phyloP scores from a whole-genome alignment of 2,113 vertebrate species.

The Anhinga rufa region DNA sequence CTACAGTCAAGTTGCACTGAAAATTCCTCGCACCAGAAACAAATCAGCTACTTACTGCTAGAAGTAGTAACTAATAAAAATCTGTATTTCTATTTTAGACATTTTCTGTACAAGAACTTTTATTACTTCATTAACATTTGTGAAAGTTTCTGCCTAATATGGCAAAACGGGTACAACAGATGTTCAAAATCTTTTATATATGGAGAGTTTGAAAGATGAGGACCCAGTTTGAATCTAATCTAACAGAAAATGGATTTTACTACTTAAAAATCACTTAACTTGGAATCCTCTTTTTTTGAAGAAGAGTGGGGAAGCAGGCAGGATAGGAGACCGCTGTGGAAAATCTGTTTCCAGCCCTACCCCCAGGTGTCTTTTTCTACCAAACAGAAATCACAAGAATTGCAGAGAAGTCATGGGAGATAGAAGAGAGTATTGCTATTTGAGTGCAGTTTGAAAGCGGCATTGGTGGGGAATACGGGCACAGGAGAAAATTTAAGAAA shows the following conservation, averaged over 20 bases:
- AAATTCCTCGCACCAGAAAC: neutral
- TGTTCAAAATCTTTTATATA: neutral
- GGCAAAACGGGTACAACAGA: neutral
- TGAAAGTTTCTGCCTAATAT: neutral
- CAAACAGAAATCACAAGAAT: neutral
- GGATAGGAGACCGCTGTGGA: neutral
- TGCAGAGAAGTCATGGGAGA: neutral
- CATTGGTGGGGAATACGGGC: neutral
- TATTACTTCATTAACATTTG: neutral
- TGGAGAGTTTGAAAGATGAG: neutral
- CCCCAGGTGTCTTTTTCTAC: neutral
- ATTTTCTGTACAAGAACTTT: neutral
- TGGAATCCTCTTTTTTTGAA: neutral
- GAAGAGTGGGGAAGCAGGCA: neutral
- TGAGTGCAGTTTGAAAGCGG: neutral
- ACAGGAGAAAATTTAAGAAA: neutral
- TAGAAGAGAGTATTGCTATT: neutral
- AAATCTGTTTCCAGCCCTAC: neutral
- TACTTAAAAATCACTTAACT: neutral
- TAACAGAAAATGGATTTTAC: neutral
- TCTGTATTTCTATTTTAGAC: neutral
- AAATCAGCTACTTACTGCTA: neutral
- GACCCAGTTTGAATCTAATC: neutral
- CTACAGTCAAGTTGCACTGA: neutral
- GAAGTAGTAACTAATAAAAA: neutral